Conservation (phyloP, 2,888 invertebrate genomes). For the Tenthredo amoena region DNA sequence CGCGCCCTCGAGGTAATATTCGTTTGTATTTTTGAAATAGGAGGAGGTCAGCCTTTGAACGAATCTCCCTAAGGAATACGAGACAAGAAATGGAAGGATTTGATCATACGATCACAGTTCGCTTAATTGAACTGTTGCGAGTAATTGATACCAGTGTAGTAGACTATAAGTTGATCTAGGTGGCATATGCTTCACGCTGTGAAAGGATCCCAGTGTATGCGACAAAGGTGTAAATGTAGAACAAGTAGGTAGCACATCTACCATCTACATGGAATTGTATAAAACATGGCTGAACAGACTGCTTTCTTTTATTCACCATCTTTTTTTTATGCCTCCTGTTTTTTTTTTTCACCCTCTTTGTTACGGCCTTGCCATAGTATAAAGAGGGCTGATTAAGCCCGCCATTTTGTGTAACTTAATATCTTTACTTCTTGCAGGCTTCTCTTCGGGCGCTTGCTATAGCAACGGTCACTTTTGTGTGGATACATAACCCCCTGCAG, state of each 20-base stretch:
- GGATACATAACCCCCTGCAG: not conserved
- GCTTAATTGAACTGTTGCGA: conserved; percentile 16
- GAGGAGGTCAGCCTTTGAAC: not conserved
- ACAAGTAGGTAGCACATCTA: not conserved
- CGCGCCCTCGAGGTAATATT: not conserved
- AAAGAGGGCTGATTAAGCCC: conserved; percentile 48
- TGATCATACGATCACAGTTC: not conserved
- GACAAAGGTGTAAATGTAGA: conserved; percentile 2
- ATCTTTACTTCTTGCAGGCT: conserved; percentile 53
- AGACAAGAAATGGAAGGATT: not conserved
- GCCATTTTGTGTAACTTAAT: conserved; percentile 49
- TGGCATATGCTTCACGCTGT: not conserved
- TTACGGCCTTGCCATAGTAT: not conserved
- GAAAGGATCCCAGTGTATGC: not conserved
- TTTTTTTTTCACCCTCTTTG: not conserved
- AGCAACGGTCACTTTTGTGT: conserved; percentile 21
- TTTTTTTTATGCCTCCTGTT: not conserved
- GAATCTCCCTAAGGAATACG: not conserved
- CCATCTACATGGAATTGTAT: not conserved
- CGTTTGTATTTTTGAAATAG: not conserved
- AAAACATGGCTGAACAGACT: conserved; percentile 14
- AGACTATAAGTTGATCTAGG: not conserved
- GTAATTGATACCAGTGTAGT: conserved; percentile 9
- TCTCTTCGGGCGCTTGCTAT: not conserved
- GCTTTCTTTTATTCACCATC: conserved; percentile 6